Conservation (phyloP, 2,888 invertebrate species). For the Labia minor region DNA sequence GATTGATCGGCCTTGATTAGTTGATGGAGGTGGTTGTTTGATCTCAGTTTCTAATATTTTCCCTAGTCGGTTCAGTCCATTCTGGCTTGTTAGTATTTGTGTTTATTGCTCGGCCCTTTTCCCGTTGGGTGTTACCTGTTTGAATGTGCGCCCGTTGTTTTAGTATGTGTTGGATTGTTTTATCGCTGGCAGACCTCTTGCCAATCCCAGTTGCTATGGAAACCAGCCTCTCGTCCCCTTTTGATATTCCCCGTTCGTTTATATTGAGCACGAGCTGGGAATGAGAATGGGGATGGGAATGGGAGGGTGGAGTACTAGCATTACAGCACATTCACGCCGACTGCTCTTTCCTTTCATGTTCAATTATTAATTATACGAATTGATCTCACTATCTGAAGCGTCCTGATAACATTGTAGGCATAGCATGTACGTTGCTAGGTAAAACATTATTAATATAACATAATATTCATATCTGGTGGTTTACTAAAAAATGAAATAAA, state of each 20-base stretch:
- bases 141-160: background rate
- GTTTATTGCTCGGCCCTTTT: background rate
- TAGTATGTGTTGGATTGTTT: background rate
- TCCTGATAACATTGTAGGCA: too few species aligned
- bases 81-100: background rate
- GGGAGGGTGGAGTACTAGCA: background rate
- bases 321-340: background rate
- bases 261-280: background rate
- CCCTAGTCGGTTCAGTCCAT: background rate
- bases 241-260: background rate
- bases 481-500: too few species aligned
- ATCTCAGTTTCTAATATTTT: too few species aligned
- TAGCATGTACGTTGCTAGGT: too few species aligned
- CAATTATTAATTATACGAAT: background rate
- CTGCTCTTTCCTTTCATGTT: background rate
- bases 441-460: too few species aligned
- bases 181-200: background rate
- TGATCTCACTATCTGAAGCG: background rate
- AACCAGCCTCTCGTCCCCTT: background rate
- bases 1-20: too few species aligned
- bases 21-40: too few species aligned
- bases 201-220: background rate
- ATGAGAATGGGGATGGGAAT: too few species aligned
- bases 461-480: too few species aligned
- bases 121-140: background rate